Percentiles rank a stretch among this genome's conserved stretches.
Evolutionary conservation across 2,888 invertebrate genomes (phyloP).

Genomic region (Platypus cylindrus): DNA sequence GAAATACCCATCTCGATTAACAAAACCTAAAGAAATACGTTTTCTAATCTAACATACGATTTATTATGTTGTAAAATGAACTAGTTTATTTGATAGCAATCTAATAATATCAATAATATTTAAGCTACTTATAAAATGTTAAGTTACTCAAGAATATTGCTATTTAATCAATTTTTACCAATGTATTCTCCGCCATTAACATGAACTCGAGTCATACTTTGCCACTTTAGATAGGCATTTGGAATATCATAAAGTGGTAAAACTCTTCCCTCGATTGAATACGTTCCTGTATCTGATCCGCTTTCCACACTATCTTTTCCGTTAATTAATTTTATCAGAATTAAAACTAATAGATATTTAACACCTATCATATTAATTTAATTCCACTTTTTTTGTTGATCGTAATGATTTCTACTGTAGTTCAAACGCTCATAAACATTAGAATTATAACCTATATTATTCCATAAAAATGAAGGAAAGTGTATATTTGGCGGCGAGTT

Average conservation of each 20-base stretch:
- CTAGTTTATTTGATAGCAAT: too few relatives aligned
- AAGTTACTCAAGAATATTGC: too few relatives aligned
- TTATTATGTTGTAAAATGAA: too few relatives aligned
- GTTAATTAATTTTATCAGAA: conserved; percentile 1
- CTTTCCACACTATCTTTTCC: conserved; percentile 22
- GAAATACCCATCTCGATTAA: conserved; percentile 87
- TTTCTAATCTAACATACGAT: too few relatives aligned
- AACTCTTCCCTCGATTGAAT: conserved; percentile 70
- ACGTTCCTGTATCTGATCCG: conserved; percentile 42
- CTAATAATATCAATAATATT: too few relatives aligned
- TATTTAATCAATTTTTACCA: conserved; percentile 35
- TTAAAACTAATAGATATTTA: background rate
- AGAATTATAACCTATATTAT: too few relatives aligned
- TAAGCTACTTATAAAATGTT: too few relatives aligned
- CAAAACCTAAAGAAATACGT: conserved; percentile 37
- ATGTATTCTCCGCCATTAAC: conserved; percentile 83
- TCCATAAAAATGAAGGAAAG: too few relatives aligned
- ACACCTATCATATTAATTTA: background rate
- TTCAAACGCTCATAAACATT: too few relatives aligned
- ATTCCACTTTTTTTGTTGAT: too few relatives aligned
- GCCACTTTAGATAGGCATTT: conserved; percentile 52
- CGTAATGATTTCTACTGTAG: too few relatives aligned
- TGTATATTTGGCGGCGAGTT: too few relatives aligned
- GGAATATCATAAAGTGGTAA: conserved; percentile 50
- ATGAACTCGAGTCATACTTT: conserved; percentile 61